Evolutionary conservation across 1,140 invertebrate genomes (phyloP), one percentile per base, ranked within the genome.

Genomic region (Aphaenogaster rudis): DNA sequence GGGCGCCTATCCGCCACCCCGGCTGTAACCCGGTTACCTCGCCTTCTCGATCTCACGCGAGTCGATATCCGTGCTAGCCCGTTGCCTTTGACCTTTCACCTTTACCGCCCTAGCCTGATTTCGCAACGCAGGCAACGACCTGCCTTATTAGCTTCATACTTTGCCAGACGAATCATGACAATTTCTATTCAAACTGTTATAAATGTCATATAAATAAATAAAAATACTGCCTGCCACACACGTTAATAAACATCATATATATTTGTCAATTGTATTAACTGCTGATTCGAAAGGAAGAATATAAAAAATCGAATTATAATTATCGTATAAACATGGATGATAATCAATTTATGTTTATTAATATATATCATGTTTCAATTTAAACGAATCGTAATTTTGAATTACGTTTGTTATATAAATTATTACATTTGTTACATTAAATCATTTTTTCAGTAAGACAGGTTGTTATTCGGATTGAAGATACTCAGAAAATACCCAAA

Each of bases 51-150:
- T 81, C 88, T 84, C 80, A 76, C 52, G 52, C 54, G 76, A 91
- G 90, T 91, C 90, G 90, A 91, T 91, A 91, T 91, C 89, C 78
- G 82, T 81, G 50, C 39, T 88, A 79, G 64, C 67, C 39, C 45
- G 54, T 84, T 91, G 71, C 86, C 87, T 88, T 89, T 91, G 90
- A 91, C 90, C 90, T 91, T 91, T 91, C 88, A 91, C 90, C 90
- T 91, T 91, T 91, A 79, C 67, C 61, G 15, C 67, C 48, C 86
- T 80, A 89, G 81, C 87, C 90, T 90, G 90, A 88, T 91, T 91
- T 59, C 88, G n/a, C 77, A 36, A 61, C 54, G 54, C 48, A 86
- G 71, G 48, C 82, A 77, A 88, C 57, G 71, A 85, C 87, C 90
- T 91, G 72, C 84, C 13, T 90, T 86, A 91, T 88, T 8, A 84